Percentiles rank a stretch among this genome's conserved stretches.
These are phyloP conservation scores for Teleiodes luculella DNA, from an alignment of 2,888 invertebrate species.

Conservation along the genomic window DNA sequence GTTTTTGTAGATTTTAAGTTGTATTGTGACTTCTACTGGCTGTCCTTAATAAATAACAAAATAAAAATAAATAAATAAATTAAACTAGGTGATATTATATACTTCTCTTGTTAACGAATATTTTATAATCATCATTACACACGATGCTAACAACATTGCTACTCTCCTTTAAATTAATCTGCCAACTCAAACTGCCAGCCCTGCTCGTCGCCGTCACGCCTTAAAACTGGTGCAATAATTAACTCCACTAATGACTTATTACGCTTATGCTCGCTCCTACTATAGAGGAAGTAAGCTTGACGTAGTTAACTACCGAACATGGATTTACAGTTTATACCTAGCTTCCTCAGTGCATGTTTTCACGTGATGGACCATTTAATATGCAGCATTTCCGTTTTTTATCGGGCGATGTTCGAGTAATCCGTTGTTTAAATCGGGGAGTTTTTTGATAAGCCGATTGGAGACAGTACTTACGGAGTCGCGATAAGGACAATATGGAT, in stretches of 20 bases:
- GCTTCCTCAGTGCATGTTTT: not conserved
- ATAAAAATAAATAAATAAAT: too few relatives aligned
- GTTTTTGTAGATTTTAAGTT: too few relatives aligned
- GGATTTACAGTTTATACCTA: not conserved
- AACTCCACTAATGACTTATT: conserved; percentile 7
- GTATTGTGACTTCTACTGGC: too few relatives aligned
- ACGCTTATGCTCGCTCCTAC: conserved; percentile 8
- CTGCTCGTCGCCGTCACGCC: not conserved
- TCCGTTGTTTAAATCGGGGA: not conserved
- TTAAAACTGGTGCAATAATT: not conserved
- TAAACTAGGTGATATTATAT: too few relatives aligned
- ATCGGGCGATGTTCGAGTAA: not conserved
- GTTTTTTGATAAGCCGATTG: not conserved
- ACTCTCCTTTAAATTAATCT: too few relatives aligned
- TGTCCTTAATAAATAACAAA: too few relatives aligned
- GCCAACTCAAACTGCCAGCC: not conserved
- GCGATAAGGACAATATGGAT: not conserved
- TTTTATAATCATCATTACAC: too few relatives aligned
- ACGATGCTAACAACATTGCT: too few relatives aligned
- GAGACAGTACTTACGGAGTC: not conserved
- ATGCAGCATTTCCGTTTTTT: not conserved
- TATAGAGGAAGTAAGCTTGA: conserved; percentile 3
- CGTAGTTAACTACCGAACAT: not conserved
- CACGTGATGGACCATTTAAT: not conserved
- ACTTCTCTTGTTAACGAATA: too few relatives aligned